Evolutionary conservation across 2,888 invertebrate species (phyloP), one percentile per base, ranked within the genome.

Genomic region (Chydorus sphaericus): DNA sequence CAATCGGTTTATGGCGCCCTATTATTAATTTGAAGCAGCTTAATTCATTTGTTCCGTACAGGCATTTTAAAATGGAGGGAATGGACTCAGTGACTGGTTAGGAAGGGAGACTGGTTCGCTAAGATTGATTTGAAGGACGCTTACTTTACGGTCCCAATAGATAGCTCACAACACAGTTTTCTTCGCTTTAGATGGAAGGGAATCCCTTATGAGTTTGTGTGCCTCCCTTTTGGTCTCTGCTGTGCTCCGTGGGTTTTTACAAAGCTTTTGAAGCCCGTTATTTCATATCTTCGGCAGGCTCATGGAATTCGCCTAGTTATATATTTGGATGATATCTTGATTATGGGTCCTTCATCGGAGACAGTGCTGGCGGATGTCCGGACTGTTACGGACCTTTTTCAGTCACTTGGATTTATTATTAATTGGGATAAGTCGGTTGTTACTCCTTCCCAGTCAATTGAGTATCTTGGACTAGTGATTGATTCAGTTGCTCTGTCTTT

Each of bases 21-120:
- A 58, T 58, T 37, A 20, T 59, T n/a, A 59, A 59, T 55, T 51
- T 54, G 26, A 58, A 58, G 39, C 26, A 30, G 2, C 49, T 60
- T 31, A 60, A 57, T 23, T 30, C 39, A 31, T 60, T 52, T 57
- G 18, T 58, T 3, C 11, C 29, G 3, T 54, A 52, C 18, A n/a
- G 28, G 44, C 44, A 26, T 44, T 44, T 44, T 44, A 44, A 44
- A 44, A 44, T 44, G 44, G 39, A 48, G 53, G 16, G 58, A 58
- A 52, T 59, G 55, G 55, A 58, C 54, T 4, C 4, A 56, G 2
- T 16, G 18, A 4, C 38, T 38, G 16, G 20, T 38, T 14, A 16
- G 38, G 16, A 16, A 16, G 16, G 33, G 29, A 30, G 14, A 18
- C 14, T 59, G 28, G 33, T 30, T 58, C 48, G 39, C 39, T 23